Evolutionary conservation across 1,140 invertebrate genomes (phyloP).

Genomic region (Nephotettix cincticeps): DNA sequence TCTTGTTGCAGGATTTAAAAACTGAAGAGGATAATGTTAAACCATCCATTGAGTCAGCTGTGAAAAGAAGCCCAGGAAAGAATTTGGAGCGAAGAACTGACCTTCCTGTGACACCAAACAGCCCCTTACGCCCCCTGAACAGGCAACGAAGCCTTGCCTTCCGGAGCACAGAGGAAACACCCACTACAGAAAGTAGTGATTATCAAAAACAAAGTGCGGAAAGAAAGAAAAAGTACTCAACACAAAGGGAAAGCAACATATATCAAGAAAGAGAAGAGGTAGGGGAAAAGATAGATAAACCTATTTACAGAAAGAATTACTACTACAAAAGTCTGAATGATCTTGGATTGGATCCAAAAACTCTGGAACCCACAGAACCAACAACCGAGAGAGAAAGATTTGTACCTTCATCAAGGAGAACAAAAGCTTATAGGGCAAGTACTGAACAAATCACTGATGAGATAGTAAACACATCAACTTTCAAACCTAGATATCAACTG

Average conservation of each 20-base stretch:
- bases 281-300: not conserved
- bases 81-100: not conserved
- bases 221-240: not conserved
- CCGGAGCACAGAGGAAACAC: not conserved
- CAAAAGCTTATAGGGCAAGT: not conserved
- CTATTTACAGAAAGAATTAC: not conserved
- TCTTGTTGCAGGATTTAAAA: not conserved
- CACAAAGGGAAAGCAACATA: not conserved
- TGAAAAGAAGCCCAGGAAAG: not conserved
- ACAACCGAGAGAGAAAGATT: constrained; percentile 2
- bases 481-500: constrained; percentile 32
- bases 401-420: constrained; percentile 1
- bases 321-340: not conserved
- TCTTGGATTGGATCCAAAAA: not conserved
- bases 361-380: not conserved
- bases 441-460: constrained; percentile 10
- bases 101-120: not conserved
- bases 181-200: not conserved
- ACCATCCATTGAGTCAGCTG: constrained; percentile 11
- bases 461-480: constrained; percentile 21
- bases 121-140: not conserved
- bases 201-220: not conserved
- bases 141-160: not conserved
- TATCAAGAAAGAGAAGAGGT: not conserved
- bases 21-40: constrained; percentile 19